Base-by-base conservation (phyloP, 2,797 vertebrate species). In the Labeo calbasu region DNA sequence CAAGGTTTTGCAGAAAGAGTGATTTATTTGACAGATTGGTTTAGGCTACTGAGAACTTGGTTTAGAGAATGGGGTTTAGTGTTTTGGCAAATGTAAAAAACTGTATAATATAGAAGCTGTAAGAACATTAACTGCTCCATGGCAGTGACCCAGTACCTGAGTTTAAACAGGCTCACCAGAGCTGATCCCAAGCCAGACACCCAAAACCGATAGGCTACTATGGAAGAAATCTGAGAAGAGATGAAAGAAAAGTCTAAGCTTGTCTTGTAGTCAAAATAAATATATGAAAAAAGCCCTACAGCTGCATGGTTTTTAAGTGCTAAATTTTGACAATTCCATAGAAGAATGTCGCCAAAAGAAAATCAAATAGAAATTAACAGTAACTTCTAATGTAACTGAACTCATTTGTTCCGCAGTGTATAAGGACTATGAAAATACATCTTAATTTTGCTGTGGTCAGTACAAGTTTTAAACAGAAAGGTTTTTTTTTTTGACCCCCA, bases 141-240 rank as follows among this genome's bases (percentile, higher is more conserved):
- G 71, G 59, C 81, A 51, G 21, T 53, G n/a, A 48, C n/a, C 55
- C 48, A 82, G 46, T 75, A 75, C 59, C 48, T 66, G 71, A 82
- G 81, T 82, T 75, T 75, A 82, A 66, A 82, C 48, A 76, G 70
- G n/a, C 32, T 53, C 32, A 53, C 48, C 59, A 82, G 32, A 43
- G 10, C 46, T 75, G 59, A 75, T 65, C 46, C 32, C 15, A 75
- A 51, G 81, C 48, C 48, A 82, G 70, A 73, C 73, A 59, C 53
- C 13, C 57, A 75, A 82, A 75, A 82, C n/a, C 65, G 80, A 51
- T 59, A 76, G 73, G 21, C 53, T 10, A 50, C 28, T 69, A 48
- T 8, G 65, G 14, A 51, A 63, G 57, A 73, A 50, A 81, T 36
- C 51, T 51, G 71, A 81, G 23, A 50, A 40, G 70, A 50, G 28